Evolutionary conservation across 1,140 invertebrate species (phyloP).

Genomic region (Pseudomyrmex flavicornis): DNA sequence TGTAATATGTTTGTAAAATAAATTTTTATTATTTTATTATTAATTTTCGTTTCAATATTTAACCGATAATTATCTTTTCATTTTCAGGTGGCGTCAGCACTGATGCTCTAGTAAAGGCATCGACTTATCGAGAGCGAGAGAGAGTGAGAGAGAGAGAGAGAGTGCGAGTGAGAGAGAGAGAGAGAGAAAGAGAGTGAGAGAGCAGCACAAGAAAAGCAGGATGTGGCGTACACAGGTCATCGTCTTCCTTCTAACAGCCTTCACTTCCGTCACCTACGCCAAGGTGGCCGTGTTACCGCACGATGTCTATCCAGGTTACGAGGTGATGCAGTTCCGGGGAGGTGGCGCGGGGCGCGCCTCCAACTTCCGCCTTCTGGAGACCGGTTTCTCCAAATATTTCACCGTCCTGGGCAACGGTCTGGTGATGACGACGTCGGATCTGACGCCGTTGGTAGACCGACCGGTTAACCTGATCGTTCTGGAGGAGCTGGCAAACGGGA

Average conservation of each 20-base stretch:
- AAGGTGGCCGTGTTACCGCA: conserved; percentile 89
- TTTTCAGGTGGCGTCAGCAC: conserved; percentile 60
- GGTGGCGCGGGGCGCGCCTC: conserved; percentile 81
- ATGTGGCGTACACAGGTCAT: conserved; percentile 62
- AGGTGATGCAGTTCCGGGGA: conserved; percentile 90
- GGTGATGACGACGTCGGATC: conserved; percentile 94
- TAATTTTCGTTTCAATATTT: not conserved
- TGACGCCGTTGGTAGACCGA: conserved; percentile 91
- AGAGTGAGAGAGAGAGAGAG: conserved; percentile 50
- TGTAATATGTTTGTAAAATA: not conserved
- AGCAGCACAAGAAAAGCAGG: conserved; percentile 50
- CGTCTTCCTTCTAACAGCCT: conserved; percentile 52
- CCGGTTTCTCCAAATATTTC: conserved; percentile 92
- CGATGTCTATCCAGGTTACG: conserved; percentile 94
- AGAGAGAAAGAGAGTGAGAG: not conserved
- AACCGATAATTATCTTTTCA: not conserved
- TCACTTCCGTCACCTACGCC: conserved; percentile 57
- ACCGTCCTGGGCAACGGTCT: conserved; percentile 94
- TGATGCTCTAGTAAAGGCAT: conserved; percentile 67
- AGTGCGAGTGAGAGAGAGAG: not conserved
- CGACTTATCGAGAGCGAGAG: conserved; percentile 38
- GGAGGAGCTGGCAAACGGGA: conserved; percentile 92
- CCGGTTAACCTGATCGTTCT: conserved; percentile 92
- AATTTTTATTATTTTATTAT: not conserved
- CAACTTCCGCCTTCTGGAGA: conserved; percentile 90